phyloP scores from a whole-genome alignment of 2,113 vertebrate genomes.

The Carlito syrichta region DNA sequence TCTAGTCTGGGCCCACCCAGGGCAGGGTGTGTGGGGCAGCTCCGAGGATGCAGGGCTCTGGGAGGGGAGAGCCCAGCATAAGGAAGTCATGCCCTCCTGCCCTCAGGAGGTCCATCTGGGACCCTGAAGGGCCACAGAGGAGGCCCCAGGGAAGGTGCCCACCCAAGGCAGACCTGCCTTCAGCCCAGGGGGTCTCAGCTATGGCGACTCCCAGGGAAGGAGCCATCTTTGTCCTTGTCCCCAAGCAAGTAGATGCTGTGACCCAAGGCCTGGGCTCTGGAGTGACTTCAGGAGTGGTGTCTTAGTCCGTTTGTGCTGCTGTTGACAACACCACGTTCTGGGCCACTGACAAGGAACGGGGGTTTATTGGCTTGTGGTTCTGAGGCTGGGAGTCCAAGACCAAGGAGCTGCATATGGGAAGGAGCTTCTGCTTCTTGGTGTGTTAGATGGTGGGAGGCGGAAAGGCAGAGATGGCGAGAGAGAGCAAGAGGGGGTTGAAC shows the following conservation, averaged over 20 bases:
- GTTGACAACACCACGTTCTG: rapidly evolving
- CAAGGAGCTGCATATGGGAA: background rate
- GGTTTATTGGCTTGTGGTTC: rapidly evolving
- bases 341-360: background rate
- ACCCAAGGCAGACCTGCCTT: rapidly evolving
- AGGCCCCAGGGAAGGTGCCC: background rate
- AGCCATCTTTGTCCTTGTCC: too few species aligned
- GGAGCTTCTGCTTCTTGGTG: background rate
- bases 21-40: too few species aligned
- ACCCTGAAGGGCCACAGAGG: background rate
- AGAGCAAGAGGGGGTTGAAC: too few species aligned
- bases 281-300: rapidly evolving
- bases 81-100: background rate
- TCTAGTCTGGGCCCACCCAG: rapidly evolving
- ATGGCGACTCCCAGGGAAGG: background rate
- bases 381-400: background rate
- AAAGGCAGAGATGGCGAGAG: background rate
- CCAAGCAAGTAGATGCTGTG: too few species aligned
- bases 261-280: background rate
- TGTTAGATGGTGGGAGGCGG: background rate
- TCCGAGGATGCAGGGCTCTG: background rate
- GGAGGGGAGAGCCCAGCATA: rapidly evolving
- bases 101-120: background rate
- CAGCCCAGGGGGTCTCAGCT: too few species aligned
- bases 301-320: background rate